These are phyloP conservation scores for Zonotrichia albicollis DNA, from an alignment of 2,797 vertebrate genomes.

Conservation along the genomic window DNA sequence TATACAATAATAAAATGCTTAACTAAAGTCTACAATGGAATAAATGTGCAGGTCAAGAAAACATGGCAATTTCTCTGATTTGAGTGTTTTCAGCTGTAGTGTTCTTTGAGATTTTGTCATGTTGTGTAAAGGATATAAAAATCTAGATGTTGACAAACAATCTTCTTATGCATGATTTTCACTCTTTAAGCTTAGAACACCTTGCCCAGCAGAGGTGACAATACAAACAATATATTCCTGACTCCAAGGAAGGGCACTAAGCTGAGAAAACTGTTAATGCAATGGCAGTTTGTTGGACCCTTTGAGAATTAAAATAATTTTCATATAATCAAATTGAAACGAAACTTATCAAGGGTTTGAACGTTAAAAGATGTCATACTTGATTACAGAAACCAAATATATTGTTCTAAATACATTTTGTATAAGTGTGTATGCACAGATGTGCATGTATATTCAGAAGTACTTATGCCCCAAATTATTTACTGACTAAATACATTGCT, in stretches of 20 bases:
- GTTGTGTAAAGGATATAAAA: not conserved
- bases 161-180: not conserved
- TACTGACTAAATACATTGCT: not conserved
- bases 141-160: not conserved
- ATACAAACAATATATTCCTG: not conserved
- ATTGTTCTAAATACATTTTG: not conserved
- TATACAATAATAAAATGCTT: not conserved
- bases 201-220: not conserved
- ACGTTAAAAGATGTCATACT: not conserved
- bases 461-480: not conserved
- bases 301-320: not conserved
- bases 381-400: not conserved
- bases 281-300: not conserved
- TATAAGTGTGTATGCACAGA: not conserved
- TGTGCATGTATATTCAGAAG: not conserved
- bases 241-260: not conserved
- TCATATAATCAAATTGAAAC: not conserved
- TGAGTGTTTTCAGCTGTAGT: not conserved
- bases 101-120: not conserved
- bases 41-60: not conserved
- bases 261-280: not conserved
- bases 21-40: not conserved
- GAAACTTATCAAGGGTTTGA: not conserved
- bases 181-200: not conserved
- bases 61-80: rapidly evolving